A percentile compares a stretch with the other conserved stretches of the same genome.
phyloP scores from a whole-genome alignment of 2,113 vertebrate species.

The Brachypodius melanocephalos region DNA sequence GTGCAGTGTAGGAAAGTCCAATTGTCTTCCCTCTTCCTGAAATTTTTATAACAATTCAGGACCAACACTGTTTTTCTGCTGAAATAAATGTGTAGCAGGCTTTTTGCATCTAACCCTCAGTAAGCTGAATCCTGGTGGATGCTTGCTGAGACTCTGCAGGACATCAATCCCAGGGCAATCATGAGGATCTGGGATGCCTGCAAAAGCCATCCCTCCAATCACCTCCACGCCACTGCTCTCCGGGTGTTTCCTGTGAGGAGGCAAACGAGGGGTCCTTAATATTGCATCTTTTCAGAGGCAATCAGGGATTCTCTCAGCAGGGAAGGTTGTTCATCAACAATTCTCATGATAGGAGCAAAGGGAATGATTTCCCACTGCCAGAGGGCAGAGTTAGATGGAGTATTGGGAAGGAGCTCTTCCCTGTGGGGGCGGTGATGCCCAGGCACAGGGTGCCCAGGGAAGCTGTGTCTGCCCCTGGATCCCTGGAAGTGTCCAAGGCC shows the following conservation, averaged over 20 bases:
- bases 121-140: neutral
- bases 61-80: neutral
- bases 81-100: no score
- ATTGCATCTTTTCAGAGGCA: neutral
- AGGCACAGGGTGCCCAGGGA: neutral
- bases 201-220: neutral
- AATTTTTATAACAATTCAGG: neutral
- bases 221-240: neutral
- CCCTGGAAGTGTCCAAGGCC: neutral
- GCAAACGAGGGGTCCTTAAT: neutral
- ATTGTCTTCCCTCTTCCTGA: neutral
- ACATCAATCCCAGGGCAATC: neutral
- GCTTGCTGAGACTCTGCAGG: neutral
- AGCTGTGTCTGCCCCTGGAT: neutral
- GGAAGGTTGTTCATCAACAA: neutral
- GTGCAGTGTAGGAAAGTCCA: neutral
- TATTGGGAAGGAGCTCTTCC: neutral
- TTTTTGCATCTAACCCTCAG: neutral
- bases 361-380: neutral
- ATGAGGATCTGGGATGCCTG: neutral
- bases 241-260: neutral
- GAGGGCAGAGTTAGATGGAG: neutral
- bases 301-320: neutral
- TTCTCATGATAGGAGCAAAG: neutral
- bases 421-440: fast-evolving